Base-by-base conservation (phyloP, 2,797 vertebrate genomes). In the Ctenopoma kingsleyae region DNA sequence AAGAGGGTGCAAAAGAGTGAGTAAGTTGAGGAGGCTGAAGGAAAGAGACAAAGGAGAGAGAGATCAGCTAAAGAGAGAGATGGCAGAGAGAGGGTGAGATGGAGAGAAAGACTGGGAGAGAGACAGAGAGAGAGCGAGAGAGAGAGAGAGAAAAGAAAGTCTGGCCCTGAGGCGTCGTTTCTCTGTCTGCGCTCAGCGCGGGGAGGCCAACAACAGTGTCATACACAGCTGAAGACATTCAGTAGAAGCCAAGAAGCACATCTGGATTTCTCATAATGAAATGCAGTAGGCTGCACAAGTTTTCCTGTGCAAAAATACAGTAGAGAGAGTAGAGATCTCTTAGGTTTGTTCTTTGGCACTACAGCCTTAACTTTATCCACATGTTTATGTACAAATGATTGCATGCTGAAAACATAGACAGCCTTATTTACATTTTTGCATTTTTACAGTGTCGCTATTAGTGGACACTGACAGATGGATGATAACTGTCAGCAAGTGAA, bases 191-290 rank as follows among this genome's bases (percentile, higher is more conserved):
- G 25, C 82, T 78, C 23, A 16, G 72, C 57, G 74, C 69, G 57
- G 53, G 6, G 74, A 87, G 85, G 83, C 90, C 88, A 88, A 88
- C 80, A 89, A 78, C 89, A 82, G 78, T 92, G 91, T 92, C 86
- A 88, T 82, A 83, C 86, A 82, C 83, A 90, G 87, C 92, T 89
- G 88, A 89, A 91, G 84, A 89, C 85, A 81, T 83, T 87, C 80
- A 74, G 83, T 60, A 57, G 82, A 84, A 80, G 90, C 87, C 88
- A 86, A 85, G 46, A 82, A 56, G 67, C 87, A 91, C 92, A 93
- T 92, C 91, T 93, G 92, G 92, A 83, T 88, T 89, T 76, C 80
- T 82, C 88, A 87, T 91, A 84, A 88, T 84, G 87, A 90, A 90
- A 89, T 69, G 74, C 82, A 88, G 85, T 64, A 67, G 78, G 74